Evolutionary conservation across 2,113 vertebrate genomes (phyloP).

Genomic region (Phocoena phocoena): DNA sequence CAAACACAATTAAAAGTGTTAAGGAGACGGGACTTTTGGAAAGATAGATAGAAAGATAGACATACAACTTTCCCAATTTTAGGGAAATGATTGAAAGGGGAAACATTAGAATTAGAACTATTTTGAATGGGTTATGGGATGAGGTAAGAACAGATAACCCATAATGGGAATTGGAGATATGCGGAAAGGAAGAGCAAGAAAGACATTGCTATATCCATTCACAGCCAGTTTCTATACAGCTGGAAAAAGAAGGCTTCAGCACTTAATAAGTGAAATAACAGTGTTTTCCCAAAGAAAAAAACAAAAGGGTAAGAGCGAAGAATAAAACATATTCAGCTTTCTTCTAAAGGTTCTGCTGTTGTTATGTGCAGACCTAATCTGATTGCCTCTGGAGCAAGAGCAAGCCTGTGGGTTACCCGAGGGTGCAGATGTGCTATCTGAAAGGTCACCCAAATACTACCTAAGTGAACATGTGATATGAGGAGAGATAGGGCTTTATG

Average conservation of each 20-base stretch:
- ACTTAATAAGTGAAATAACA: not conserved
- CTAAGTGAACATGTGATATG: not conserved
- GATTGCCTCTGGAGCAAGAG: not conserved
- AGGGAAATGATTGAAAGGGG: not conserved
- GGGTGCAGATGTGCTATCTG: not conserved
- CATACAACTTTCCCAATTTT: not conserved
- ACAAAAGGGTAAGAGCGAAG: not conserved
- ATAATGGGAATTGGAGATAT: not conserved
- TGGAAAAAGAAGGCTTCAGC: not conserved
- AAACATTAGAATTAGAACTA: not conserved
- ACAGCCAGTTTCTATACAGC: not conserved
- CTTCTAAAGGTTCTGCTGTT: not conserved
- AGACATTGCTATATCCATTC: fast-evolving
- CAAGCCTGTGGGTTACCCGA: not conserved
- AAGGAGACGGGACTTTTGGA: not conserved
- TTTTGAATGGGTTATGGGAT: not conserved
- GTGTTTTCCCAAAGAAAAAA: not conserved
- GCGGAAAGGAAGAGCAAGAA: not conserved
- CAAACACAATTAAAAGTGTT: not conserved
- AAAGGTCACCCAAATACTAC: no score
- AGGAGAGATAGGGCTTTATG: not conserved
- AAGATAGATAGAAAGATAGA: not conserved
- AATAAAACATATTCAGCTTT: not conserved
- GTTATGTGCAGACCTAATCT: not conserved
- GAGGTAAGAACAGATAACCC: not conserved